Percentiles rank a stretch among this genome's conserved stretches.
Evolutionary conservation across 2,888 invertebrate species (phyloP).

Genomic region (Pollenia amentaria): DNA sequence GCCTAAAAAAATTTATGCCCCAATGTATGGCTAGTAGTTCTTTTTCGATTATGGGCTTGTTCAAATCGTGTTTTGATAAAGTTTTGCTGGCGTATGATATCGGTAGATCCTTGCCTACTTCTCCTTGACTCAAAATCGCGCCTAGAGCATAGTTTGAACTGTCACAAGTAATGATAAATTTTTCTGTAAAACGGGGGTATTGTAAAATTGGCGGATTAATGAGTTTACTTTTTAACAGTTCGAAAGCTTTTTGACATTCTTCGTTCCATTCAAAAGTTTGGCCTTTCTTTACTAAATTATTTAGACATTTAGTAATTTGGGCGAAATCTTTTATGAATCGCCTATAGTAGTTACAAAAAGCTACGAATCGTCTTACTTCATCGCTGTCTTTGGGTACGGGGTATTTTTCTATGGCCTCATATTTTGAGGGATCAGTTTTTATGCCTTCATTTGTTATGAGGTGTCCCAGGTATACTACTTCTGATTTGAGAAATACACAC

Average conservation of each 20-base stretch:
- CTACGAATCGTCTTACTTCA: background rate
- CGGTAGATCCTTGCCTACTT: too few relatives aligned
- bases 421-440: conserved; percentile 31
- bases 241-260: too few relatives aligned
- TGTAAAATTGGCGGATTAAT: background rate
- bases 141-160: conserved; percentile 27
- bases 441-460: conserved; percentile 27
- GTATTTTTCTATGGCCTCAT: conserved; percentile 27
- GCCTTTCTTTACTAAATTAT: too few relatives aligned
- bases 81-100: background rate
- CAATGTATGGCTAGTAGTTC: conserved; percentile 2
- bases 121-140: too few relatives aligned
- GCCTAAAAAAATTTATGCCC: background rate
- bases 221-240: too few relatives aligned
- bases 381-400: conserved; percentile 30
- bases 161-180: conserved; percentile 64
- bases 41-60: conserved; percentile 9
- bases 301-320: conserved; percentile 14
- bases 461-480: conserved; percentile 34
- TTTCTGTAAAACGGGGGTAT: conserved; percentile 22
- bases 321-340: conserved; percentile 22
- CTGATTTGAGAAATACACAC: conserved; percentile 28
- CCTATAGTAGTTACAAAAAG: background rate
- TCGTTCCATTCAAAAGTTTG: too few relatives aligned
- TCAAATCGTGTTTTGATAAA: conserved; percentile 9